Base-by-base conservation (phyloP, 53 echinoderm and acorn worm species). In the Hippasteria phrygiana region DNA sequence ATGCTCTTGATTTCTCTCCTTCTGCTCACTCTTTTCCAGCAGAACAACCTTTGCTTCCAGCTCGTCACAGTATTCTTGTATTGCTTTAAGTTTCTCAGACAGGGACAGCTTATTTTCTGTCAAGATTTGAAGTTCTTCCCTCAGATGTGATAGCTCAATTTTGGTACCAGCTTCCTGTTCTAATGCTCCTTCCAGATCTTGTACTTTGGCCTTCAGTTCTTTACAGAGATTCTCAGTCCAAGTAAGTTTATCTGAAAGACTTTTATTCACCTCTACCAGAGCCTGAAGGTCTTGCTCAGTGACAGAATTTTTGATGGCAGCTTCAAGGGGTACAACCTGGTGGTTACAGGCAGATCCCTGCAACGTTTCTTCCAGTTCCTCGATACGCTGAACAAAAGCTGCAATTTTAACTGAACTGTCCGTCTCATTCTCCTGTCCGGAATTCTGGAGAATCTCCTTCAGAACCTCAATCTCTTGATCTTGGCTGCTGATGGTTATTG, bases 381-480 rank as follows among this genome's bases (percentile, higher is more conserved):
- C 85, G n/a, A 85, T 85, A 37, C 71, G 53, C 38, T 85, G 70
- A 36, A 71, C 70, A 53, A 85, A 85, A 0, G 85, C 85, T 36
- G 48, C 71, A 9, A 85, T 85, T 29, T 85, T 69, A 71, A 53
- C 38, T 0, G 10, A 11, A 40, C 35, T 50, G 37, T 85, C 85
- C 0, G n/a, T 14, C 36, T 71, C 48, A 17, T 42, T 74, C 45
- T 85, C 85, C 24, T 69, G 43, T 24, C 38, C 71, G 36, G 28
- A 45, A 18, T 85, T 71, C 53, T 71, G 69, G 0, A 85, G 53
- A 26, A 85, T 31, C 54, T 71, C 85, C 0, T 85, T 71, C 32
- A 85, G 71, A n/a, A 85, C 85, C 71, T 51, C 85, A 26, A 85
- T 85, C 71, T 85, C 85, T 34, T 85, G 85, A 22, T 71, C 85